Evolutionary conservation across 2,797 vertebrate genomes (phyloP), one percentile per base, ranked within the genome.

Genomic region (Urocyon cinereoargenteus): DNA sequence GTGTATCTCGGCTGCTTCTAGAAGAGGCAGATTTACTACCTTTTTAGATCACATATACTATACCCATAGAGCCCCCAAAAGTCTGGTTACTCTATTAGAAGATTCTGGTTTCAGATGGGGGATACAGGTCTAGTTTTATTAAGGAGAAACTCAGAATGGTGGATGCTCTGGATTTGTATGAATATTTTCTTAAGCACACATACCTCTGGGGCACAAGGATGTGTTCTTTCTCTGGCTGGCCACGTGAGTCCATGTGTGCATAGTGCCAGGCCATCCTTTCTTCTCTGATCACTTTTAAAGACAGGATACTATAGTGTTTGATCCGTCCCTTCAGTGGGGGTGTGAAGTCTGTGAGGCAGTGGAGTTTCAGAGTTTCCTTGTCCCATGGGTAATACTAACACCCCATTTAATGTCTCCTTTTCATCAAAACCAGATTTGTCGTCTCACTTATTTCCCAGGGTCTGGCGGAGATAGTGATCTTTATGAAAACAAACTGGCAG

Each of bases 391-490:
- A 85, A 88, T 75, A 82, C 93, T 97, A 78, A 95, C 96, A 98
- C 85, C 81, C 92, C 86, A 86, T 96, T 92, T 93, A 96, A 94
- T 91, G 92, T 97, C 97, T 97, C 94, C 94, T 97, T 97, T 97
- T 97, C 96, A 97, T 98, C 97, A 94, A 97, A 97, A 95, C 97
- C 97, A 97, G 96, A 97, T 97, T 97, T 95, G 95, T 96, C 36
- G n/a, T 92, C 97, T 97, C 93, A 78, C 95, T 97, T 91, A 88
- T 94, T 98, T 97, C 95, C 93, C 94, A 89, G 77, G 91, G 97
- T 98, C 97, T 98, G 96, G 97, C 97, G 85, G 96, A 98, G 97
- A 96, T 93, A 97, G 91, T 93, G 96, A 97, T 97, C 97, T 97
- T 97, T 96, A 96, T 96, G 96, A 97, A 97, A 97, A 97, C 96